A percentile compares a stretch with the other conserved stretches of the same genome.
These are phyloP conservation scores for Drosophila crucigera DNA, from an alignment of 2,888 invertebrate genomes.

Conservation along the genomic window DNA sequence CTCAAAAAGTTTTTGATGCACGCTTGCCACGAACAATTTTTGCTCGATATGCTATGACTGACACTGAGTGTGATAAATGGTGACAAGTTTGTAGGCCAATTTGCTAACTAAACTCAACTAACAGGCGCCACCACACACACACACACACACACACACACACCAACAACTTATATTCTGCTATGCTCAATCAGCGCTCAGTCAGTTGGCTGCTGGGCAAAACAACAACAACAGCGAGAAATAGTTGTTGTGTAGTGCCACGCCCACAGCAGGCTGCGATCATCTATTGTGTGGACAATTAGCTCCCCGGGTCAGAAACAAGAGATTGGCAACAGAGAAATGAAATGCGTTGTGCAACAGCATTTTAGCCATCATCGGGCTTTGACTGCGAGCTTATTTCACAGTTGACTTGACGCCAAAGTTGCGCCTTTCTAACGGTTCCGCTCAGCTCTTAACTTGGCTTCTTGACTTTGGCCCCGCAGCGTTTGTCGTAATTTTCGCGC, in stretches of 20 bases:
- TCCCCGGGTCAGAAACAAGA: slow-evolving; percentile 53
- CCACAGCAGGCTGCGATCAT: slow-evolving; percentile 54
- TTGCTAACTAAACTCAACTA: slow-evolving; percentile 73
- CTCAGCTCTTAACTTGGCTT: slow-evolving; percentile 49
- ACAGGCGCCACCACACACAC: slow-evolving; percentile 48
- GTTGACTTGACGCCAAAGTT: slow-evolving; percentile 62
- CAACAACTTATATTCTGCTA: slow-evolving; percentile 2
- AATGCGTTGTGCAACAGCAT: slow-evolving; percentile 54
- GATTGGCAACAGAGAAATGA: slow-evolving; percentile 10
- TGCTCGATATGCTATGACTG: slow-evolving; percentile 55
- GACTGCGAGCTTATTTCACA: slow-evolving; percentile 71
- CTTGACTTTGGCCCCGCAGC: slow-evolving; percentile 66
- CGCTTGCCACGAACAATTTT: slow-evolving; percentile 43
- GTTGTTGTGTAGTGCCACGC: slow-evolving; percentile 46
- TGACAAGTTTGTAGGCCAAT: slow-evolving; percentile 81
- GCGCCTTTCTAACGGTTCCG: slow-evolving; percentile 68
- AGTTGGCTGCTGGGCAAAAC: slow-evolving; percentile 47
- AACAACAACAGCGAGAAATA: not conserved
- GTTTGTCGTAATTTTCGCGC: slow-evolving; percentile 82
- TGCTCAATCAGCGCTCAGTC: slow-evolving; percentile 57
- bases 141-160: not conserved
- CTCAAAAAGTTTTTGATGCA: slow-evolving; percentile 62
- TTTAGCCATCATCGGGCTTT: slow-evolving; percentile 53
- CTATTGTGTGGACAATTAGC: slow-evolving; percentile 74
- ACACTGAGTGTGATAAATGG: slow-evolving; percentile 81